phyloP scores from a whole-genome alignment of 2,113 vertebrate genomes.

The Orycteropus afer region DNA sequence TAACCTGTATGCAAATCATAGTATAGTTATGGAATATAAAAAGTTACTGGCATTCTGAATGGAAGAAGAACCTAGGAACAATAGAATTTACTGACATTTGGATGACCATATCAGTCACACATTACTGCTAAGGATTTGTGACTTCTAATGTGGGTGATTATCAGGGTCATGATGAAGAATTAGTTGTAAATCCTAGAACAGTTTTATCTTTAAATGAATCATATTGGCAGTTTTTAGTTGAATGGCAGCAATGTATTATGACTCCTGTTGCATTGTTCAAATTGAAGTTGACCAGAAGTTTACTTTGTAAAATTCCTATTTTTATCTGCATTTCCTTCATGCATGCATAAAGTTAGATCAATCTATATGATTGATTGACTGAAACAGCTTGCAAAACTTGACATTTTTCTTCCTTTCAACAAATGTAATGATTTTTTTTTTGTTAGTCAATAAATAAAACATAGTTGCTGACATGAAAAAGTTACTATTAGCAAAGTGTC shows the following conservation, averaged over 20 bases:
- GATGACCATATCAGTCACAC: not conserved
- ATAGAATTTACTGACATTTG: not conserved
- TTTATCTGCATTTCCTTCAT: not conserved
- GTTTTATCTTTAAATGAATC: conserved; percentile 36
- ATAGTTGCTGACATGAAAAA: conserved; percentile 6
- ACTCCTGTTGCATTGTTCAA: not conserved
- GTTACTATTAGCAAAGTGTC: not conserved
- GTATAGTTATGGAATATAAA: conserved; percentile 1
- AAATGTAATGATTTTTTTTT: conserved; percentile 4
- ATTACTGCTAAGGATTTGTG: conserved; percentile 6
- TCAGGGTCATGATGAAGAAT: not conserved
- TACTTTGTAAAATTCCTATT: not conserved
- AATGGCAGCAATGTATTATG: conserved; percentile 12
- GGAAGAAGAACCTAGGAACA: not conserved
- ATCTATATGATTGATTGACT: not conserved
- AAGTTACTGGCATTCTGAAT: not conserved
- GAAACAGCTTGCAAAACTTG: conserved; percentile 25
- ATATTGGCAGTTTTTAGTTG: conserved; percentile 46
- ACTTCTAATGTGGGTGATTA: not conserved
- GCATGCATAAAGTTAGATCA: not conserved
- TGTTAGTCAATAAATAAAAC: not conserved
- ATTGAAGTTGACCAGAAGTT: not conserved
- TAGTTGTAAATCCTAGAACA: conserved; percentile 1
- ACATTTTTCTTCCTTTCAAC: conserved; percentile 44
- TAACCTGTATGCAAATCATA: conserved; percentile 10